These are phyloP conservation scores for Diabrotica undecimpunctata DNA, from an alignment of 1,140 invertebrate species.

Conservation along the genomic window DNA sequence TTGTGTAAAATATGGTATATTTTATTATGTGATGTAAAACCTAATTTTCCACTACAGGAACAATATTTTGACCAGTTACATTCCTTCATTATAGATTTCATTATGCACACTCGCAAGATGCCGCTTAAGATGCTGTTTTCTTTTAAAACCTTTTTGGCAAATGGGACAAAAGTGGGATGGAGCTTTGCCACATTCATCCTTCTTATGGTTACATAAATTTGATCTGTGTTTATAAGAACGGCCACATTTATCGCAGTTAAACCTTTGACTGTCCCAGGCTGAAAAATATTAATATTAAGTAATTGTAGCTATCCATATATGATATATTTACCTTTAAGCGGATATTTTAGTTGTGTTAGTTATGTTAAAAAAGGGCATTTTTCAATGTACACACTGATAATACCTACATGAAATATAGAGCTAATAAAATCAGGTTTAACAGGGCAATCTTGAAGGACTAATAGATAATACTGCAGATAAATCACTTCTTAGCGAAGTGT, in stretches of 20 bases:
- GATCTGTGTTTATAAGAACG: slow-evolving; percentile 39
- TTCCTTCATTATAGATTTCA: slow-evolving; percentile 26
- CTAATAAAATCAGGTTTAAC: no score
- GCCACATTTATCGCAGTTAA: slow-evolving; percentile 39
- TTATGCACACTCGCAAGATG: slow-evolving; percentile 43
- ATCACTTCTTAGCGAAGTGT: no score
- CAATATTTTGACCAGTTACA: slow-evolving; percentile 12
- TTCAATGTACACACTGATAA: no score
- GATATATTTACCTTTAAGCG: no score
- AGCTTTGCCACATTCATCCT: slow-evolving; percentile 39
- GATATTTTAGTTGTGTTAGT: no score
- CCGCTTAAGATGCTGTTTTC: slow-evolving; percentile 48
- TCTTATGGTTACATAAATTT: slow-evolving; percentile 38
- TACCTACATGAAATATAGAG: no score
- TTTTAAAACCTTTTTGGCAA: slow-evolving; percentile 72
- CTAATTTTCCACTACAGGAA: slow-evolving; percentile 10
- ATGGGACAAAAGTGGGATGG: slow-evolving; percentile 48
- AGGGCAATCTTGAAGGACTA: no score
- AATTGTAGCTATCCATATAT: background rate
- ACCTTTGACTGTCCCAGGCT: slow-evolving; percentile 16
- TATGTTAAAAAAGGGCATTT: no score
- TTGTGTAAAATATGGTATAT: no score
- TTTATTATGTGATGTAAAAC: no score
- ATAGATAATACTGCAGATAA: no score
- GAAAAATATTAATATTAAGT: background rate